Percentiles rank a stretch among this genome's conserved stretches.
phyloP scores from a whole-genome alignment of 2,113 vertebrate species.

The Herpetotheres cachinnans region DNA sequence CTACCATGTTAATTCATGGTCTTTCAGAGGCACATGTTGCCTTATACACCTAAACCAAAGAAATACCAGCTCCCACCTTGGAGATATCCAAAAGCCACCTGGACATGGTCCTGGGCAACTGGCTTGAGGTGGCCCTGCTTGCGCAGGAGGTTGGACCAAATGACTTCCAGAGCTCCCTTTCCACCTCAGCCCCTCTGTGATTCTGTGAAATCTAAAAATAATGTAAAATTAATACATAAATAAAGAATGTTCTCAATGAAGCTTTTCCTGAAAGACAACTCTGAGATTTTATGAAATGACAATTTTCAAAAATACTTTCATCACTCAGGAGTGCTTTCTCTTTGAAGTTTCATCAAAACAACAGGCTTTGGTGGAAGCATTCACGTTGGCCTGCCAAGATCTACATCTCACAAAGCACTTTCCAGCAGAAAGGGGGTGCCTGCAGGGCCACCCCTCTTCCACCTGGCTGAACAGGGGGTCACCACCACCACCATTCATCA shows the following conservation, averaged over 20 bases:
- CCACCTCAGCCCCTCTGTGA: background rate
- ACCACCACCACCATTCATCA: background rate
- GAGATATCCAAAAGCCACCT: background rate
- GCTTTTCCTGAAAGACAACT: background rate
- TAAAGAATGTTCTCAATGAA: background rate
- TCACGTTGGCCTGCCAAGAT: background rate
- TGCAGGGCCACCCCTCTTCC: background rate
- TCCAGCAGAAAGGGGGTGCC: background rate
- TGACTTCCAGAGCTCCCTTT: background rate
- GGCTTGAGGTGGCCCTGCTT: background rate
- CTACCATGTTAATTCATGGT: rapidly evolving
- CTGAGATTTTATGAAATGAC: background rate
- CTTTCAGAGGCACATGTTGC: background rate
- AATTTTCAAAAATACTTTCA: background rate
- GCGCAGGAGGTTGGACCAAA: background rate
- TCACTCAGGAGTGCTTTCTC: background rate
- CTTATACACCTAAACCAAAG: background rate
- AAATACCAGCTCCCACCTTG: background rate
- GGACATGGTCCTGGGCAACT: background rate
- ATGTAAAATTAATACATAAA: background rate
- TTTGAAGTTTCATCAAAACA: background rate
- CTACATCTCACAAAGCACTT: background rate
- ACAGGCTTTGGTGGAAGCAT: background rate
- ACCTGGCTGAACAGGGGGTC: no score
- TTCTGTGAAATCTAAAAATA: background rate